Evolutionary conservation across 2,888 invertebrate species (phyloP), one percentile per base, ranked within the genome.

Genomic region (Sarcophaga variegata): DNA sequence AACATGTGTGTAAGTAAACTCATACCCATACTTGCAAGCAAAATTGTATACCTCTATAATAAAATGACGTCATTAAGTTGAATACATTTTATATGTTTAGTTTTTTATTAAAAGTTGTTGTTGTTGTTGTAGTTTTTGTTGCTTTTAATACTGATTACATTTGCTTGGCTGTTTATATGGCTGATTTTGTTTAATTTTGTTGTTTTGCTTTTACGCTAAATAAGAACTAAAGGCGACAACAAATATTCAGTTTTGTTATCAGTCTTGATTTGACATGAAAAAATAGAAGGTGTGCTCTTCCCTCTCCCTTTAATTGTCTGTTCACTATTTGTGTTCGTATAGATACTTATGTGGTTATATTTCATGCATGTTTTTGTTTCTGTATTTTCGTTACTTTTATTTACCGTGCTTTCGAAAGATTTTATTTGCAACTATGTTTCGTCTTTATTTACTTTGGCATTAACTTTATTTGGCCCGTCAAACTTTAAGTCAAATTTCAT

Each of bases 21-120:
- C 2, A 59, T 17, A 10, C 11, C 4, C 3, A 20, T n/a, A 49
- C 3, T 3, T 0, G 14, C 14, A 14, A 3, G 14, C 14, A 14
- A 4, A 4, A 49, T 5, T 49, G 62, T 22, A 12, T 71, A 49
- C 4, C 14, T 49, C 49, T 14, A 27, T 63, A 69, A 67, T 81
- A 69, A 83, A 80, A 80, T 80, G 71, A 76, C 66, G 76, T 80
- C 86, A 82, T 79, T 79, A 82, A 45, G 64, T 20, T 71, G 75
- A 67, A 67, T 25, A 74, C 63, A 69, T 62, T 82, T 82, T 59
- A 49, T 25, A 49, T 62, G 47, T 72, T 66, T 27, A 69, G 25
- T 54, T 54, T 54, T 54, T 54, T 54, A 14, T 54, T 54, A 14
- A 17, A 0, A 54, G 20, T 70, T 62, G 45, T 54, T 64, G 64